Conservation (phyloP, 2,113 vertebrate genomes). For the Semicossyphus pulcher region DNA sequence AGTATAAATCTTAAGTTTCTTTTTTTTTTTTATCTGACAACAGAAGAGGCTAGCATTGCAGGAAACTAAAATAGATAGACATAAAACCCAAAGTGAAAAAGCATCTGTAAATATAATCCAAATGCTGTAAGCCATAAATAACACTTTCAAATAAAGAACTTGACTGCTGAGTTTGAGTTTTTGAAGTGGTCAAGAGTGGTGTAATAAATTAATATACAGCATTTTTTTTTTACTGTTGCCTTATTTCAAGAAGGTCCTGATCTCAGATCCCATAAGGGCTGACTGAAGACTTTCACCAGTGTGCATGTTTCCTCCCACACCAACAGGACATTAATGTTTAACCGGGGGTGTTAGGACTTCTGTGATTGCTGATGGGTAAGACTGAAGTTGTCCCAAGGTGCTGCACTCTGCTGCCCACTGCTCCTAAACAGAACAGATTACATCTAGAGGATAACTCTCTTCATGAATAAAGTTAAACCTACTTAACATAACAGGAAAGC, state of each 20-base stretch:
- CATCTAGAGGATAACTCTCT: neutral
- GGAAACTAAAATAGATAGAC: neutral
- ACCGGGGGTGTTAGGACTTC: slow-evolving; percentile 2
- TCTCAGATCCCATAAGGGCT: neutral
- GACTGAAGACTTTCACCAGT: neutral
- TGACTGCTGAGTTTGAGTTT: neutral
- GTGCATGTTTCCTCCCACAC: slow-evolving; percentile 20
- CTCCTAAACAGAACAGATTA: neutral
- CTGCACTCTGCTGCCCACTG: slow-evolving; percentile 5
- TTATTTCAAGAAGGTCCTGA: neutral
- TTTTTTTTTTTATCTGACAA: slow-evolving; percentile 10
- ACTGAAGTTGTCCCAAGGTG: neutral
- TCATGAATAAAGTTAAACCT: neutral
- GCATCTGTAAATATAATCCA: neutral
- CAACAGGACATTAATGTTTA: slow-evolving; percentile 36
- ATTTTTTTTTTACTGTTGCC: neutral
- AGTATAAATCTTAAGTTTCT: slow-evolving; percentile 13
- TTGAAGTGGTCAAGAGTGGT: neutral
- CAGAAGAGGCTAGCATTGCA: neutral
- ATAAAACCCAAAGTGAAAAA: neutral
- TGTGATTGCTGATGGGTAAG: neutral
- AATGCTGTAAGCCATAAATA: slow-evolving; percentile 8
- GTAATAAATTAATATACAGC: slow-evolving; percentile 10
- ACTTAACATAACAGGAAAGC: neutral
- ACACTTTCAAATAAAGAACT: slow-evolving; percentile 6